Conservation (phyloP, 2,797 vertebrate genomes). For the Artibeus lituratus region DNA sequence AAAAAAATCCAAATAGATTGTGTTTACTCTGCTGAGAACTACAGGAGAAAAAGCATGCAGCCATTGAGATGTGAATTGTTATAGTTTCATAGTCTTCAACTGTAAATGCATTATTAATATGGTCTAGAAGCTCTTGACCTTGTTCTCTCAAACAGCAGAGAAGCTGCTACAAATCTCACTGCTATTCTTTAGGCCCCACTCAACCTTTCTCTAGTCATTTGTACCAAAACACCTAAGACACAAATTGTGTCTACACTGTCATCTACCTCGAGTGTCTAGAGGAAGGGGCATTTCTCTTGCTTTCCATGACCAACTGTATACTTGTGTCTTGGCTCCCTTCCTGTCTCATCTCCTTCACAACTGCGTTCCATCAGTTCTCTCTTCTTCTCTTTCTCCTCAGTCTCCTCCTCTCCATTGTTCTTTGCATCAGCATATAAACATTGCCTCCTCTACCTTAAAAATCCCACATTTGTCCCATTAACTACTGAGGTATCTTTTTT, state of each 20-base stretch:
- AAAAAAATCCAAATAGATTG: background rate
- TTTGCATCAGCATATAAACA: background rate
- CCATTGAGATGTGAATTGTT: background rate
- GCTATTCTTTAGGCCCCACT: background rate
- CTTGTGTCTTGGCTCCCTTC: background rate
- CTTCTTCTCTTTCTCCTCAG: background rate
- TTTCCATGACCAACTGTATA: background rate
- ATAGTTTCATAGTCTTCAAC: background rate
- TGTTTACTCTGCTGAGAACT: background rate
- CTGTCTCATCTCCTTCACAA: background rate
- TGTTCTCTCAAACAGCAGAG: background rate
- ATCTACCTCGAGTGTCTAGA: background rate
- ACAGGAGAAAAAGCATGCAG: background rate
- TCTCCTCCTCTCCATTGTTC: background rate
- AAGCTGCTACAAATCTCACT: background rate
- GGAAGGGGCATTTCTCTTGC: background rate
- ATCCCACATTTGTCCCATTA: background rate
- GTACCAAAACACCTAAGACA: background rate
- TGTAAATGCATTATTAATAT: background rate
- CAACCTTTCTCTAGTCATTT: background rate
- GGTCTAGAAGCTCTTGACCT: background rate
- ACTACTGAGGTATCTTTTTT: background rate
- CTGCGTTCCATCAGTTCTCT: background rate
- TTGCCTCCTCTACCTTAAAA: background rate
- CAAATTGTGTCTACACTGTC: background rate